Evolutionary conservation across 2,797 vertebrate species (phyloP).

Genomic region (Sus cebifrons): DNA sequence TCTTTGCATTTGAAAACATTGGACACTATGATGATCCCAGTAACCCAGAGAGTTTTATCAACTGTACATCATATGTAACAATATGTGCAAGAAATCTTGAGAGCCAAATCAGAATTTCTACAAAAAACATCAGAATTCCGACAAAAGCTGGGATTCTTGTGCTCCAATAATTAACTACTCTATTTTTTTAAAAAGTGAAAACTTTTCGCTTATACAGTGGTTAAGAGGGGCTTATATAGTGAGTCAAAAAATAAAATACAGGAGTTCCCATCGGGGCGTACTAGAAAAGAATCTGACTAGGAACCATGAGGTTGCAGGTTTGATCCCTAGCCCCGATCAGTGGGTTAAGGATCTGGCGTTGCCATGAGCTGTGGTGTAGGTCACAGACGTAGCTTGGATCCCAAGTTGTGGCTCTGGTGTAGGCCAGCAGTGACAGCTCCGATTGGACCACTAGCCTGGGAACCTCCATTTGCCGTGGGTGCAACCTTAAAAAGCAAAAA

Average conservation of each 20-base stretch:
- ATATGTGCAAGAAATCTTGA: neutral
- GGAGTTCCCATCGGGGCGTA: too few relatives aligned
- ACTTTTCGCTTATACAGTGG: neutral
- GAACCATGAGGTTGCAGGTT: too few relatives aligned
- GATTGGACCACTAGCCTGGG: too few relatives aligned
- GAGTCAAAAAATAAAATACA: constrained; percentile 59
- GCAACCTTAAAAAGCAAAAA: too few relatives aligned
- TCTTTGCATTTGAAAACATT: constrained; percentile 27
- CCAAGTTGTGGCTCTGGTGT: too few relatives aligned
- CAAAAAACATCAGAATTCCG: neutral
- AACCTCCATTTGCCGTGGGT: too few relatives aligned
- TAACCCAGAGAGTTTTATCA: neutral
- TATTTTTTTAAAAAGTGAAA: constrained; percentile 22
- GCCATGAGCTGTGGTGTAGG: too few relatives aligned
- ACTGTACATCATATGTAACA: neutral
- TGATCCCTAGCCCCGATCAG: too few relatives aligned
- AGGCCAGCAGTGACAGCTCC: too few relatives aligned
- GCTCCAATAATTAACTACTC: neutral
- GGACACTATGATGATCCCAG: neutral
- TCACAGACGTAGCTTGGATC: too few relatives aligned
- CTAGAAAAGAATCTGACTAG: too few relatives aligned
- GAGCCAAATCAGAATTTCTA: neutral
- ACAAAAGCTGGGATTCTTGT: neutral
- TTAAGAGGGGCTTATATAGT: neutral
- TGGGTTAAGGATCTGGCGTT: too few relatives aligned